These are phyloP conservation scores for Pogonomyrmex barbatus DNA, from an alignment of 1,140 invertebrate genomes.

Conservation along the genomic window DNA sequence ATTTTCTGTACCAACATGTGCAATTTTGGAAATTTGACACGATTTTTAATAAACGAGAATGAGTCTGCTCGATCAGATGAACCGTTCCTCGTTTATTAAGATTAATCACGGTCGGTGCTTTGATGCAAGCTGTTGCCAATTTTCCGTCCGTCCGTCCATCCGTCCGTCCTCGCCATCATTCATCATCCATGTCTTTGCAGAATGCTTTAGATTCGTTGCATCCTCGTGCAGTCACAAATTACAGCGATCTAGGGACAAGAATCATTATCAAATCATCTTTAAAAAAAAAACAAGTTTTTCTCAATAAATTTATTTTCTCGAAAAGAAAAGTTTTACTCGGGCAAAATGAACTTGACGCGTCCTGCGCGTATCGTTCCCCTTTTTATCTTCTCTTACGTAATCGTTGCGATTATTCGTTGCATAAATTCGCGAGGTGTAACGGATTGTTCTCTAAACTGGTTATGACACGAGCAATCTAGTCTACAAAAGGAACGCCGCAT, in stretches of 20 bases:
- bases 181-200: neutral
- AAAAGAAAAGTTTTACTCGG: conserved; percentile 50
- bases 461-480: neutral
- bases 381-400: neutral
- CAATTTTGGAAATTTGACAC: neutral
- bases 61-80: conserved; percentile 5
- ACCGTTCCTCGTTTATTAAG: conserved; percentile 9
- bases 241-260: neutral
- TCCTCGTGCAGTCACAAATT: neutral
- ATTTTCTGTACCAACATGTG: neutral
- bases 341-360: neutral
- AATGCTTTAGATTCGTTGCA: neutral
- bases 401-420: neutral
- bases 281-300: neutral
- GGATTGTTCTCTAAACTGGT: neutral
- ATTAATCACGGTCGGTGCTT: conserved; percentile 34
- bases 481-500: neutral
- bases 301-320: neutral
- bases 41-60: conserved; percentile 26
- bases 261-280: neutral
- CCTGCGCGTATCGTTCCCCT: neutral
- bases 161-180: neutral
- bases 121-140: conserved; percentile 36
- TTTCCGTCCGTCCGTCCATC: conserved; percentile 3
- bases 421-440: neutral